These are phyloP conservation scores for Mechanitis messenoides DNA, from an alignment of 2,888 invertebrate genomes.

Conservation along the genomic window DNA sequence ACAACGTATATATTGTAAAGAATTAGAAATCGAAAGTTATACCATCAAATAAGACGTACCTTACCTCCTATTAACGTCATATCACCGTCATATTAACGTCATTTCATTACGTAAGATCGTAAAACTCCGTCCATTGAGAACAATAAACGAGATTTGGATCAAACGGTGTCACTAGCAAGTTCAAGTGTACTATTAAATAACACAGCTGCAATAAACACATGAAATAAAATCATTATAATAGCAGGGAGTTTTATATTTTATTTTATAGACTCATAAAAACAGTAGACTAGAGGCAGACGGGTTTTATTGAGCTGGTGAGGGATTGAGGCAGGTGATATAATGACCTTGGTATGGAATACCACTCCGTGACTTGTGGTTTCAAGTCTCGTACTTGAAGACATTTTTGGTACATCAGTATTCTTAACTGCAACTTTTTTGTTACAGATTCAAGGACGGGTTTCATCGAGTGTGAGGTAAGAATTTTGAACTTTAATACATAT, in stretches of 20 bases:
- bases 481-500: neutral
- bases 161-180: conserved; percentile 75
- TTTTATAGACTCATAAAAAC: conserved; percentile 73
- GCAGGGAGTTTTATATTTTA: conserved; percentile 56
- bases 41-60: conserved; percentile 50
- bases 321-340: conserved; percentile 56
- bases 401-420: neutral
- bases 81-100: conserved; percentile 65
- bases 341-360: conserved; percentile 30
- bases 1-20: neutral
- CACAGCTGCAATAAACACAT: conserved; percentile 69
- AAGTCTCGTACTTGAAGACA: conserved; percentile 6
- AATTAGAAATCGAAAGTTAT: conserved; percentile 57
- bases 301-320: conserved; percentile 59
- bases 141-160: conserved; percentile 73
- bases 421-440: conserved; percentile 35
- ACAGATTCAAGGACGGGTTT: conserved; percentile 48
- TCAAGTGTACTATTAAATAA: conserved; percentile 73
- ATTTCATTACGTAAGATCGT: conserved; percentile 43
- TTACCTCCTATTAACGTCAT: conserved; percentile 21
- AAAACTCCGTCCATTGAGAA: conserved; percentile 73
- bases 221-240: conserved; percentile 65
- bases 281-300: conserved; percentile 71
- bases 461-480: conserved; percentile 38
- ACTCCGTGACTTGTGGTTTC: conserved; percentile 9